A percentile compares a stretch with the other conserved stretches of the same genome.
phyloP scores from a whole-genome alignment of 2,888 invertebrate species.

The Meloe dianella region DNA sequence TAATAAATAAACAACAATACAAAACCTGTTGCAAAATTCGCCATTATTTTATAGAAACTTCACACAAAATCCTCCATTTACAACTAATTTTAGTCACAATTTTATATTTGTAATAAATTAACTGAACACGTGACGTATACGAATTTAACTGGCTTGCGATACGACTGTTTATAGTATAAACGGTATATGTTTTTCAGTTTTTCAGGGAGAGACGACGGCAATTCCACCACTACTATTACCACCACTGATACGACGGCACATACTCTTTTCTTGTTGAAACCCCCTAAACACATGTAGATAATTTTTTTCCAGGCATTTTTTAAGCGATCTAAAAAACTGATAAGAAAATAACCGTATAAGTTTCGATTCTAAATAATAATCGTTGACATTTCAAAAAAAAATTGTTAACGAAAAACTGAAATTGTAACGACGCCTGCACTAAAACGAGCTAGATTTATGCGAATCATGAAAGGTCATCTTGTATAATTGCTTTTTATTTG shows the following conservation, averaged over 20 bases:
- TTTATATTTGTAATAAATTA: neutral
- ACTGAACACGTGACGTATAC: neutral
- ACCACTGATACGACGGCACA: neutral
- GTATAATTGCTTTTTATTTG: neutral
- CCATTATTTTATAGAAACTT: neutral
- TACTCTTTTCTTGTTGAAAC: neutral
- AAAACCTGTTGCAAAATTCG: too few species aligned
- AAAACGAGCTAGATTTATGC: too few species aligned
- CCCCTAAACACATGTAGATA: neutral
- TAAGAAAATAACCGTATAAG: neutral
- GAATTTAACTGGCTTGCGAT: conserved; percentile 1
- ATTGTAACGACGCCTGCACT: too few species aligned
- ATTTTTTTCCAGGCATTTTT: neutral
- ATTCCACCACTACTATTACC: neutral
- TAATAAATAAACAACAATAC: too few species aligned
- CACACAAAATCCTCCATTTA: neutral
- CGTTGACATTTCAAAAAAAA: too few species aligned
- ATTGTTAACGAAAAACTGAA: too few species aligned
- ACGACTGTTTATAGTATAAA: neutral
- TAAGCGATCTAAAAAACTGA: neutral
- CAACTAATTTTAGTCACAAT: neutral
- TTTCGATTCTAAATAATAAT: neutral
- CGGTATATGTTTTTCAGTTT: neutral
- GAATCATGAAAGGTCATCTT: neutral
- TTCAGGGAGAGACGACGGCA: conserved; percentile 5